These are phyloP conservation scores for Gymnoscopelus braueri DNA, from an alignment of 2,797 vertebrate species.

Conservation along the genomic window DNA sequence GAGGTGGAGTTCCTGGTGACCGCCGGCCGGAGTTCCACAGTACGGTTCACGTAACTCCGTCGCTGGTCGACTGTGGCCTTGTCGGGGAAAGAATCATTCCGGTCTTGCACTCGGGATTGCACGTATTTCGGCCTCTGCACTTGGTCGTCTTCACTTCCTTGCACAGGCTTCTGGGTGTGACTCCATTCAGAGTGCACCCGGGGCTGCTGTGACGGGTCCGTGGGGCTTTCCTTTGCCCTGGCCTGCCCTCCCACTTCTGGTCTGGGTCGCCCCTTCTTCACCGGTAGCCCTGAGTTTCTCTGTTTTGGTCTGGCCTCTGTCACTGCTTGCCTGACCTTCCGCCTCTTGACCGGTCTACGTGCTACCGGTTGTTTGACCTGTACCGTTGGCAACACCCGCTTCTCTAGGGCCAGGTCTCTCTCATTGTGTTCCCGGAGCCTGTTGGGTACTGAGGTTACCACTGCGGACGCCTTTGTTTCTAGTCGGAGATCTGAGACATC, in stretches of 20 bases:
- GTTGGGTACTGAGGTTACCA: background rate
- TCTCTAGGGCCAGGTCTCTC: background rate
- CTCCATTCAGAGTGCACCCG: constrained; percentile 9
- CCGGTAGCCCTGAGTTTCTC: background rate
- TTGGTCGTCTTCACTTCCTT: constrained; percentile 14
- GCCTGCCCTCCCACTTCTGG: constrained; percentile 10
- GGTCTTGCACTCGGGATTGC: background rate
- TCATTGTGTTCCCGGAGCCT: constrained; percentile 13
- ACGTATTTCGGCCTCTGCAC: constrained; percentile 18
- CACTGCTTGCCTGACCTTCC: constrained; percentile 8
- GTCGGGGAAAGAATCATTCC: background rate
- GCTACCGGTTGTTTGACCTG: constrained; percentile 20
- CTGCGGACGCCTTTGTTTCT: background rate
- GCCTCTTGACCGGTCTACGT: constrained; percentile 15
- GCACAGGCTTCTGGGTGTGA: background rate
- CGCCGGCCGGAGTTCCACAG: background rate
- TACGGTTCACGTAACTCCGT: background rate
- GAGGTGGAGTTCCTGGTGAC: background rate
- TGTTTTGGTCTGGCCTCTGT: background rate
- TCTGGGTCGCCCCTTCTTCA: background rate
- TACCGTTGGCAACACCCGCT: constrained; percentile 6
- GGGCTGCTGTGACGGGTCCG: background rate
- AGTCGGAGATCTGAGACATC: background rate
- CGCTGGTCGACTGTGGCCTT: background rate
- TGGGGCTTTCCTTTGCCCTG: constrained; percentile 9